Evolutionary conservation across 2,797 vertebrate genomes (phyloP), one percentile per base, ranked within the genome.

Genomic region (Taeniopygia guttata): DNA sequence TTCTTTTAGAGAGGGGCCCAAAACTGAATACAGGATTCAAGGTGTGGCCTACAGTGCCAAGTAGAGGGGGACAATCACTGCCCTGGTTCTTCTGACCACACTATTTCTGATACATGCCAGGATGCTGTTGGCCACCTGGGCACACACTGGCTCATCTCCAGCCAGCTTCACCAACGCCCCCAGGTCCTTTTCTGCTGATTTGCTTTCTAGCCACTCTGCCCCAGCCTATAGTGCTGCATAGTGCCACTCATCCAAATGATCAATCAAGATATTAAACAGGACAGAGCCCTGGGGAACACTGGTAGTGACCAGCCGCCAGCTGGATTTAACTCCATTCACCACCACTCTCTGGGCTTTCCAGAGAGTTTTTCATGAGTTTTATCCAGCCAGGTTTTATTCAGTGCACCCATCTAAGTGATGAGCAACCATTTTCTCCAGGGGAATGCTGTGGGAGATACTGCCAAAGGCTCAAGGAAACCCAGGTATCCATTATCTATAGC

Each of bases 1-100:
- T 75, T 29, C 16, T 48, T 51, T 8, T 38, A 34, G 29, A 30
- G 20, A 26, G 2, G 1, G 7, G 10, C 20, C 25, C 64, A 45
- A 38, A 63, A 63, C 8, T 49, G 32, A 46, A 4, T 54, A 34
- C 4, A 3, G 21, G 5, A 32, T 27, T 82, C 5, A 8, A 29
- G 27, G 20, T 38, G 16, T 4, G 5, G 7, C 49, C 38, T 89
- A 36, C 32, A 38, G 23, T 29, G 36, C 48, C 0, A 0, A 76
- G 19, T 38, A 43, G 36, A 36, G 32, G 25, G 9, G 2, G 4
- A 56, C 1, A 2, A 10, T 62, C 63, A 13, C 36, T 89, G 13
- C 14, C 27, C 49, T 49, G 7, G 5, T 49, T 36, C 55, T 69
- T 23, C 27, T 89, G 55, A 43, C 32, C 16, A 25, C 8, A 3